Base-by-base conservation (phyloP, 2,888 invertebrate species). In the Abrostola triplasia region DNA sequence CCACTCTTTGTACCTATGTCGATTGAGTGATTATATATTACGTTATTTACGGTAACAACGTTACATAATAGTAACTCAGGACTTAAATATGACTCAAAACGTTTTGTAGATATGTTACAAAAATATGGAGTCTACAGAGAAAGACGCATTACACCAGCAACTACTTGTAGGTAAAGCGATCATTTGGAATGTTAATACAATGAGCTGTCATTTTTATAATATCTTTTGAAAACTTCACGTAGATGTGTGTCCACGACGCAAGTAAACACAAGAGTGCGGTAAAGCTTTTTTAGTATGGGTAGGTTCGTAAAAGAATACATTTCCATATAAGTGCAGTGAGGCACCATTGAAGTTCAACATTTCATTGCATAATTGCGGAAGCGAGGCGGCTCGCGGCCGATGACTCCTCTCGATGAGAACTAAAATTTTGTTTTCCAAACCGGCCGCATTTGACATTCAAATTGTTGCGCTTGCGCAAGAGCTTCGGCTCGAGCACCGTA, bases 361-460 rank as follows among this genome's bases (percentile, higher is more conserved):
- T 85, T 87, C 81, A 86, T 91, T 91, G 88, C 91, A 90, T 87
- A 90, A 91, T 89, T 84, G 86, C 87, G 88, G 87, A 87, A 89
- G 89, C 78, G 52, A 78, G 73, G 79, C 77, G 73, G 71, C 78
- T 74, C 57, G 80, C 85, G 87, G 87, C 80, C 88, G 80, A 83
- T 86, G 88, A 86, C 87, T 86, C 74, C 76, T 81, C 76, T 77
- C 77, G 75, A 79, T 85, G 85, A 83, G 86, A 88, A 86, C 77
- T 84, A 87, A 87, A 86, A 86, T 83, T 87, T 85, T 86, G 83
- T 88, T 89, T 87, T 86, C 82, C 76, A 86, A 90, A 87, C 87
- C 87, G 83, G 84, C 80, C 77, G 81, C 77, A 88, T 91, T 92
- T 90, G 89, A 90, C 86, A 89, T 89, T 90, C 87, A 87, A 87